Base-by-base conservation (phyloP, 2,888 invertebrate species). In the Cataglyphis cursor region DNA sequence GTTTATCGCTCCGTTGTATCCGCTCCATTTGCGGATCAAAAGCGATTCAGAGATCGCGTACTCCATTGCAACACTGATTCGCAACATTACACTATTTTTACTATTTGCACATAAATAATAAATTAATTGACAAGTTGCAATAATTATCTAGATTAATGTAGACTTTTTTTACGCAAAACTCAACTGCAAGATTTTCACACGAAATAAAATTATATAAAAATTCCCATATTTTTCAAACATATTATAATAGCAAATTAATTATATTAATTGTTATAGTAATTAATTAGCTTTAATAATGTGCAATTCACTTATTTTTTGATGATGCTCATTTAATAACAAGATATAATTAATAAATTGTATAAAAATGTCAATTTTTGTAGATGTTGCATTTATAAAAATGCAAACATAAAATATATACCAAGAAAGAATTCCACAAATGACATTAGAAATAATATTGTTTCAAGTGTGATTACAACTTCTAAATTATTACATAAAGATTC, bases 1-100 rank as follows among this genome's bases (percentile, higher is more conserved):
- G 48, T 87, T 87, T 87, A 87, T 87, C 83, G 51, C 76, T 24
- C 82, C 81, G 87, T 87, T 85, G 84, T 87, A 51, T 54, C 57
- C 18, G 41, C 78, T 54, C 54, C 28, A 28, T 41, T 76, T 41
- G 61, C 65, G 51, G 41, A 70, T 59, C 78, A 80, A 81, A 62
- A 85, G 24, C 68, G 82, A 87, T 87, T 87, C 48, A 35, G 41
- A 44, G 81, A 84, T 81, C 21, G 12, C 15, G 5, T 18, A n/a
- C 10, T 51, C 15, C 5, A 5, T n/a, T 3, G 4, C 18, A 18
- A 28, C 12, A 21, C 9, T 5, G 12, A n/a, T 21, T 31, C 3
- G 12, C 31, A 28, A 2, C 6, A 6, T 38, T 57, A 21, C 44
- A 9, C 6, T 21, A 66, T 12, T 10, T 51, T 18, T 28, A 68